These are phyloP conservation scores for Saguinus midas DNA, from an alignment of 2,113 vertebrate species.

Conservation along the genomic window DNA sequence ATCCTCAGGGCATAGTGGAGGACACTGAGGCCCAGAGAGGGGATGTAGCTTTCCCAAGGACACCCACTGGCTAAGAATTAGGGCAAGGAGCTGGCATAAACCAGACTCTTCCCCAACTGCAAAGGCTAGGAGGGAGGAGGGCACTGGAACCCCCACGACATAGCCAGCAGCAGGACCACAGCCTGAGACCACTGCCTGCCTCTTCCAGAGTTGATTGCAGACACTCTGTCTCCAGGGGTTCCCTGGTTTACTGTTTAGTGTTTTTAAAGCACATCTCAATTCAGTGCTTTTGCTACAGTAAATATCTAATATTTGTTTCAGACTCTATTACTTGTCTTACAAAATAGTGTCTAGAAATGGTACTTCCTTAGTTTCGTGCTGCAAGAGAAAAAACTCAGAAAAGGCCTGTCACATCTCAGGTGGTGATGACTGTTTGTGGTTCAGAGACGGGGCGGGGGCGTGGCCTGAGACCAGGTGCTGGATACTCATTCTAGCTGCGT, in stretches of 20 bases:
- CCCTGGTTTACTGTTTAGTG: background rate
- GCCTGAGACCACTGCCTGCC: background rate
- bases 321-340: slow-evolving; percentile 65
- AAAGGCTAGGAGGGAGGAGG: background rate
- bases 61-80: background rate
- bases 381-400: background rate
- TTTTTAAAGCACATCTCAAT: slow-evolving; percentile 47
- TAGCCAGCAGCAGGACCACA: rapidly evolving
- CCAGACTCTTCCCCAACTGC: background rate
- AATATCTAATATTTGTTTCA: slow-evolving; percentile 56
- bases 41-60: background rate
- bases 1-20: background rate
- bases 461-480: background rate
- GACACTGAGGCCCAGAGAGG: background rate
- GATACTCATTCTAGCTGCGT: background rate
- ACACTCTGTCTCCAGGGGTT: background rate
- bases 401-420: slow-evolving; percentile 2
- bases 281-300: slow-evolving; percentile 35
- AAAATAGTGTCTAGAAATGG: slow-evolving; percentile 45
- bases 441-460: background rate
- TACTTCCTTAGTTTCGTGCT: slow-evolving; percentile 60
- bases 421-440: background rate
- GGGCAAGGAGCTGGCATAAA: background rate
- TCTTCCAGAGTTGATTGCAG: background rate
- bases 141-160: background rate